Conservation (phyloP, 1,140 invertebrate genomes). For the Mya arenaria region DNA sequence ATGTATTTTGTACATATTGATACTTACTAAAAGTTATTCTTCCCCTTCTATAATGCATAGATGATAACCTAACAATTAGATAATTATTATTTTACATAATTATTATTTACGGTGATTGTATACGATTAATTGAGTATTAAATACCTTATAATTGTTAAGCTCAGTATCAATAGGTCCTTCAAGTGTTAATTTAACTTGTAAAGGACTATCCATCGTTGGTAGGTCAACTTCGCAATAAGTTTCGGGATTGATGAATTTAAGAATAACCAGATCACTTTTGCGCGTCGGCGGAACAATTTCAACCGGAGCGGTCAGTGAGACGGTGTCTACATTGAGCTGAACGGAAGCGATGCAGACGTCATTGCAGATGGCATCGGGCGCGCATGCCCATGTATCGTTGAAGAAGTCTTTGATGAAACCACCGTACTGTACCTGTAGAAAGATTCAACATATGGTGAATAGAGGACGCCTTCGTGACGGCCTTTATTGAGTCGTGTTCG, state of each 20-base stretch:
- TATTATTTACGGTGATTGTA: too few relatives aligned
- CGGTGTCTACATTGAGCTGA: slow-evolving; percentile 28
- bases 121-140: too few relatives aligned
- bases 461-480: too few relatives aligned
- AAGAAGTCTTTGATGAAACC: neutral
- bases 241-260: slow-evolving; percentile 29
- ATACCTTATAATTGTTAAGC: slow-evolving; percentile 26
- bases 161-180: slow-evolving; percentile 29
- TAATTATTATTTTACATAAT: too few relatives aligned
- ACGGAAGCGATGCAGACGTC: slow-evolving; percentile 26
- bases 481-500: too few relatives aligned
- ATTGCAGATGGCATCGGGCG: neutral
- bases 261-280: slow-evolving; percentile 4
- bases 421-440: slow-evolving; percentile 30
- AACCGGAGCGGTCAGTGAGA: neutral
- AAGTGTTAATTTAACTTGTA: slow-evolving; percentile 1
- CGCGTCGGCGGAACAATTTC: neutral
- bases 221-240: neutral
- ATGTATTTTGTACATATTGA: too few relatives aligned
- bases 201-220: neutral
- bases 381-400: slow-evolving; percentile 24
- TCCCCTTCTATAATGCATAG: neutral
- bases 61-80: too few relatives aligned
- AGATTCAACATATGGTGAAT: too few relatives aligned
- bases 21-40: neutral